Evolutionary conservation across 2,113 vertebrate species (phyloP), one percentile per base, ranked within the genome.

Genomic region (Fregata magnificens): DNA sequence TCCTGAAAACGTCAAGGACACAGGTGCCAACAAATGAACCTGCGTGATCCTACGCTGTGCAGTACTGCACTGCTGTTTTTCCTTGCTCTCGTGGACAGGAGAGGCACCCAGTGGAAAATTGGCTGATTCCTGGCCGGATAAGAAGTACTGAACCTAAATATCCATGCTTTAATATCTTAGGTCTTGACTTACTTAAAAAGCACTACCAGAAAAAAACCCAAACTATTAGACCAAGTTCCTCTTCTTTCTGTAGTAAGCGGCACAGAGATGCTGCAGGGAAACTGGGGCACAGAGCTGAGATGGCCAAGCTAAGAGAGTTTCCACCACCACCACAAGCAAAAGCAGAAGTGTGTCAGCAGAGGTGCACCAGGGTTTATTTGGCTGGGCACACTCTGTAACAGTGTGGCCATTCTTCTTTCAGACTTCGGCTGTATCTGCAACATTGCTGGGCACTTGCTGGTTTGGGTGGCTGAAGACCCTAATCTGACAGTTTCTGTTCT

Each of bases 41-140:
- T 52, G 21, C 16, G 21, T 15, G 13, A 55, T 62, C 42, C 49
- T 40, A 25, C 0, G 0, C 34, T 24, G 38, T 28, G 49, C 10
- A 13, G 42, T 16, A n/a, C 31, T 32, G 52, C 40, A 24, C 49
- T 73, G 61, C 12, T 72, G 36, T 2, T 38, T 77, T 38, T 21
- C n/a, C 25, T 74, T 55, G 29, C 13, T 73, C 11, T 44, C 7
- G 0, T 7, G 8, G 40, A 45, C 69, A 21, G 29, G 7, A 50
- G 31, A 73, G 24, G 7, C 3, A 4, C 12, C 11, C 40, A 45
- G 34, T 10, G 31, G 45, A 81, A 88, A 76, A 59, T 2, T 50
- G 52, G 10, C 25, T 8, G 28, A 42, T 38, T 71, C 45, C 66
- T 40, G 25, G 29, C 7, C 49, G 63, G 34, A n/a, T 29, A 56